Base-by-base conservation (phyloP, 1,140 invertebrate species). In the Thaumatotibia leucotreta region DNA sequence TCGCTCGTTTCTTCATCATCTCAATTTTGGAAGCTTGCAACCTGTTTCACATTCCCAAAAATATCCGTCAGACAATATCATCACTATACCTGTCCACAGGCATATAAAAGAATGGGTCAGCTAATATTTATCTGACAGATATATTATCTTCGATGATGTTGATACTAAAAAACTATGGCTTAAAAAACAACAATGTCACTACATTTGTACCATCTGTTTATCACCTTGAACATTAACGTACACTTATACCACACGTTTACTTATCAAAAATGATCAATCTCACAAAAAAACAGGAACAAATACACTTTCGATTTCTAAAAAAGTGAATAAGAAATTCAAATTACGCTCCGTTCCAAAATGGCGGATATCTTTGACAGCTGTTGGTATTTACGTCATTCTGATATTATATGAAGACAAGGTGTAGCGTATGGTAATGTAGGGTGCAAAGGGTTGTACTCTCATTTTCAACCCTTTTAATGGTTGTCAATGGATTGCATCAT, bases 211-310 rank as follows among this genome's bases (percentile, higher is more conserved):
- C n/a, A n/a, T n/a, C n/a, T n/a, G n/a, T n/a, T n/a, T n/a, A n/a
- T n/a, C 39, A 45, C 39, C 39, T 45, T 45, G 17, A 20, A 20
- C 17, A 39, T 14, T 39, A 33, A n/a, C n/a, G n/a, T 11, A 33
- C 32, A 33, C 1, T 11, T 39, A 39, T 45, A 17, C 20, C 39
- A 45, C 39, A 45, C n/a, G n/a, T 39, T 39, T 20, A 20, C 14
- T 45, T 45, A 45, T 45, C 39, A 45, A 45, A 45, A 17, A 6
- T 8, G 5, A 45, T 45, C 39, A 9, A 45, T 45, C 4, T 45
- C 22, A 58, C 24, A 58, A 58, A 58, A 58, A 54, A 23, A n/a
- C 52, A 27, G 52, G 52, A 58, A 58, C 52, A 58, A 58, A 58
- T 27, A 58, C 52, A 58, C 52, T 58, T 58, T 58, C 52, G 52